Evolutionary conservation across 1,140 invertebrate species (phyloP).

Genomic region (Heliconius congener): DNA sequence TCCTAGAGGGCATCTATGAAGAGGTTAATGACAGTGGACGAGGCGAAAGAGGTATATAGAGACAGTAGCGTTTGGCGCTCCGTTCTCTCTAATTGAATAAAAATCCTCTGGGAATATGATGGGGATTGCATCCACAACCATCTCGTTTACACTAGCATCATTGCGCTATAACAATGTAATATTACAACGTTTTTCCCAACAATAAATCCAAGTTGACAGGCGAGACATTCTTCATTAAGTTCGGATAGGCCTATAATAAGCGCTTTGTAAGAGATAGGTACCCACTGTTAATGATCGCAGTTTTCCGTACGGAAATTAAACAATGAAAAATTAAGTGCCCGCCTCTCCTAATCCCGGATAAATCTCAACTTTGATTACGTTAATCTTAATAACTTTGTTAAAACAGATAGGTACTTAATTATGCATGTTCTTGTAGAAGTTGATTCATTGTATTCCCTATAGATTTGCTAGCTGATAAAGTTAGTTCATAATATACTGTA

Average conservation of each 20-base stretch:
- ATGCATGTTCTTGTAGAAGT: not conserved
- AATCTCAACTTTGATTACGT: constrained; percentile 7
- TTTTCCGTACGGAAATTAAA: constrained; percentile 30
- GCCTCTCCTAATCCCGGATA: constrained; percentile 6
- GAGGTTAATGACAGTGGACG: too few species aligned
- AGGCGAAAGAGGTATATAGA: too few species aligned
- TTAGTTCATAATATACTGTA: too few species aligned
- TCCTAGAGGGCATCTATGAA: too few species aligned
- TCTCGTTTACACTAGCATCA: too few species aligned
- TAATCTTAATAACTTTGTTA: constrained; percentile 14
- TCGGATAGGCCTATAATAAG: constrained; percentile 25
- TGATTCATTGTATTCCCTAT: not conserved
- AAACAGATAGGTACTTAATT: constrained; percentile 3
- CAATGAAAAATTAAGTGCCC: constrained; percentile 23
- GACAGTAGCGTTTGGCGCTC: too few species aligned
- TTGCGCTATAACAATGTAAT: not conserved
- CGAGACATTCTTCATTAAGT: constrained; percentile 30
- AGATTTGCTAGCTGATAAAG: not conserved
- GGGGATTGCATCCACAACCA: too few species aligned
- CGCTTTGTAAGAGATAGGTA: constrained; percentile 19
- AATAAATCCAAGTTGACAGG: constrained; percentile 22
- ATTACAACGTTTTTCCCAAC: not conserved
- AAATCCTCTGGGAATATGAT: too few species aligned
- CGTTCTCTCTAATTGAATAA: too few species aligned
- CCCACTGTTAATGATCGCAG: constrained; percentile 18